Base-by-base conservation (phyloP, 30 jellyfish, hydroid and myxozoan genomes). In the Cassiopea andromeda region DNA sequence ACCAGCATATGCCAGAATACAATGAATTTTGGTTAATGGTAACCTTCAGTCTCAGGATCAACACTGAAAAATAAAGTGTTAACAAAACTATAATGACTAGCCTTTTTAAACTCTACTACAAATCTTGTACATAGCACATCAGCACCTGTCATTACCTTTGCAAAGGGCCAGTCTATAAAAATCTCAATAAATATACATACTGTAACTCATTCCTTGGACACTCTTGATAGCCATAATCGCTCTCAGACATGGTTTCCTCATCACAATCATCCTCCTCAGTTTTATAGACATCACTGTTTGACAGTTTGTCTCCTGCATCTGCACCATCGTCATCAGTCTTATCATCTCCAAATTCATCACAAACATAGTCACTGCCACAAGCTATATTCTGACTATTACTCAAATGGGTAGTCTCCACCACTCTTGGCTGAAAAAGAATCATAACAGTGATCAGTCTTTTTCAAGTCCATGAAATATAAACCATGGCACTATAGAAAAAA, bases 1-100 rank as follows among this genome's bases (percentile, higher is more conserved):
- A 83, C 69, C 27, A 85, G 87, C 87, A 70, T 85, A 12, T 49
- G 38, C 46, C 12, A 85, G 64, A 85, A 71, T 47, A 85, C 92
- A 69, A 85, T 60, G 64, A 85, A 85, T 60, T 72, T 75, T 19
- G 92, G 92, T 54, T 85, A 87, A 72, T 74, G 61, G 59, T 60
- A 75, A 15, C 76, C 81, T n/a, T 15, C 38, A 50, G 85, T 69
- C 54, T 73, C 85, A 44, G 91, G 74, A 68, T 82, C 83, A 48
- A 18, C 44, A 48, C 91, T 82, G 64, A 27, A 82, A 69, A 64
- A 64, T 64, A 17, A 7, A 64, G 73, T 64, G 8, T 7, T 64
- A 17, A 64, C 19, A 4, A 14, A 14, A 9, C 27, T 64, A 64
- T 4, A 64, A 64, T 27, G 38, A 64, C 8, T 27, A 17, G 27